Base-by-base conservation (phyloP, 1,140 invertebrate species). In the Drosophila yakuba region DNA sequence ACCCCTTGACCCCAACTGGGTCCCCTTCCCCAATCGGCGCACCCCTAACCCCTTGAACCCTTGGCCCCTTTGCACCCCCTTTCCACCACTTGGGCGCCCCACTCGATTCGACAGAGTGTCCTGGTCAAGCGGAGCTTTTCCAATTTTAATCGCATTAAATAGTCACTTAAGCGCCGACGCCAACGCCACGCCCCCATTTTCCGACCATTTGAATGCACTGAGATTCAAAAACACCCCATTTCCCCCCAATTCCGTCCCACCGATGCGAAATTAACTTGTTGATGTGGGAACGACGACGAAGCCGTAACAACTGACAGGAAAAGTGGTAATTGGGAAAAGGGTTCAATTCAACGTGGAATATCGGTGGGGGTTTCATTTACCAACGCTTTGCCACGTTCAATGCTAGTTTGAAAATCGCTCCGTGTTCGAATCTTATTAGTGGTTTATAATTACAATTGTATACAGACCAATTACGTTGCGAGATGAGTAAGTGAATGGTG, bases 401-500 rank as follows among this genome's bases (percentile, higher is more conserved):
- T 73, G 58, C 67, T 55, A 48, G 72, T 79, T 76, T 58, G 83
- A 82, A 86, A 88, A 88, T 80, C 84, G 80, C 74, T 89, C 52
- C 84, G 68, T 88, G 79, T 88, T 88, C 84, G 83, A 88, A 88
- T 88, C 83, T 83, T 88, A 88, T 88, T 88, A 88, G 84, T 89
- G 83, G 83, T 89, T 83, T 89, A 89, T 88, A 89, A 88, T 88
- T 88, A 83, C 84, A 88, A 88, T 89, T 83, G 83, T 89, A 88
- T 88, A 89, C 83, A 88, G 73, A 74, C 76, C 83, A 88, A 88
- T 88, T 88, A 88, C 48, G 83, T 80, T 83, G 61, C 78, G 83
- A 78, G 83, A 82, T 64, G 45, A 48, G 72, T 77, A 80, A 69
- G 75, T 64, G 63, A 69, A 59, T 50, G n/a, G 5, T 5, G 20